phyloP scores from a whole-genome alignment of 2,113 vertebrate genomes.

The Lepus europaeus region DNA sequence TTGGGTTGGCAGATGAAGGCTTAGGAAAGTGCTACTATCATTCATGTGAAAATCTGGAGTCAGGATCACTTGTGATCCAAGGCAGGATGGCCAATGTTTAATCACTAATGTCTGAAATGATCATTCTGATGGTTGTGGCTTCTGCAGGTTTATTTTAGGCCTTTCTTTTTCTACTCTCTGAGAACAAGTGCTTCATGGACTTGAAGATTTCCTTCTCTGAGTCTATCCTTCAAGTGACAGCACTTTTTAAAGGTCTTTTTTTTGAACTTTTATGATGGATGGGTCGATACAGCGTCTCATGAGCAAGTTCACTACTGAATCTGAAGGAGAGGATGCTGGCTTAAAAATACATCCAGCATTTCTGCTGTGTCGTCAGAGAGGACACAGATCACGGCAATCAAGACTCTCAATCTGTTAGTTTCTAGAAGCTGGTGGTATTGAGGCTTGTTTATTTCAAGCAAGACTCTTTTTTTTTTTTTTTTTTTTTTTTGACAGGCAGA shows the following conservation, averaged over 20 bases:
- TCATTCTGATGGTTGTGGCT: conserved; percentile 60
- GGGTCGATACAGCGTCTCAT: neutral
- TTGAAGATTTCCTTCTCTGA: conserved; percentile 25
- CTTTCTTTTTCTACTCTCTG: neutral
- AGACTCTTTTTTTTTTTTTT: neutral
- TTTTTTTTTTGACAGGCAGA: too few species aligned
- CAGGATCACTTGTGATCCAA: conserved; percentile 47
- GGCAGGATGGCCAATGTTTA: conserved; percentile 54
- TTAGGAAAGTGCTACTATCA: conserved; percentile 49
- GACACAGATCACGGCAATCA: neutral
- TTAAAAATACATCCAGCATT: neutral
- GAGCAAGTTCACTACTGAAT: neutral
- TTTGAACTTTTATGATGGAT: neutral
- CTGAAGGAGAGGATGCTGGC: neutral
- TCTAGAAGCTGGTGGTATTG: neutral
- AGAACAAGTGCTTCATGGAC: neutral
- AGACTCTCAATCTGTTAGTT: neutral
- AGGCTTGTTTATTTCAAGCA: neutral
- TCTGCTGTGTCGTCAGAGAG: neutral
- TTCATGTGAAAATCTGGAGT: conserved; percentile 54
- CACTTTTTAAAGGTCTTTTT: neutral
- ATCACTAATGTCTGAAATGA: conserved; percentile 64
- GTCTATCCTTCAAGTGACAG: neutral
- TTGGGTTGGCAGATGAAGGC: conserved; percentile 55
- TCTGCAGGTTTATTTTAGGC: conserved; percentile 67